phyloP scores from a whole-genome alignment of 2,888 invertebrate species.

The Liopterus haemorrhoidalis region DNA sequence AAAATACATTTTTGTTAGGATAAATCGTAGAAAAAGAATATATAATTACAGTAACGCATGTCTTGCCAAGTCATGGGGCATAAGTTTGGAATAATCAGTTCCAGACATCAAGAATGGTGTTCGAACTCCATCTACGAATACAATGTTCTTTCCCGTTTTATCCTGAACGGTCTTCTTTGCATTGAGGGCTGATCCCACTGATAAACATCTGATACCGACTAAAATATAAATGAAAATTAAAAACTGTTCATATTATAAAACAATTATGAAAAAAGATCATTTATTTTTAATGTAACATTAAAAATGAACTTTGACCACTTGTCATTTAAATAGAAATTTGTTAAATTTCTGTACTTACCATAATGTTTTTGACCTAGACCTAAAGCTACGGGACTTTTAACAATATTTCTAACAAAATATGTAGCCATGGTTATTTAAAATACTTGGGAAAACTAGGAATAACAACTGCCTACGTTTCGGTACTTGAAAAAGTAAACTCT shows the following conservation, averaged over 20 bases:
- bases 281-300: slow-evolving; percentile 10
- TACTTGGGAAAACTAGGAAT: too few relatives aligned
- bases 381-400: slow-evolving; percentile 34
- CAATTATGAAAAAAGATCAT: slow-evolving; percentile 4
- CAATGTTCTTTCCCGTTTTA: slow-evolving; percentile 75
- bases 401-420: slow-evolving; percentile 36
- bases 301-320: slow-evolving; percentile 19
- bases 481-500: too few relatives aligned
- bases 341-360: slow-evolving; percentile 31
- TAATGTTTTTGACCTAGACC: slow-evolving; percentile 35
- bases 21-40: slow-evolving; percentile 3
- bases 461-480: too few relatives aligned
- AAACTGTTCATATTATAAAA: background rate
- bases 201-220: slow-evolving; percentile 51
- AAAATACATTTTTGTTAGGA: too few relatives aligned
- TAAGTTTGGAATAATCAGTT: slow-evolving; percentile 85
- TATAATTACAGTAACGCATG: slow-evolving; percentile 73
- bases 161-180: slow-evolving; percentile 55
- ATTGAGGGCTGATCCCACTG: slow-evolving; percentile 49
- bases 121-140: slow-evolving; percentile 92
- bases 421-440: slow-evolving; percentile 36
- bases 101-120: slow-evolving; percentile 94
- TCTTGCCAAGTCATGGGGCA: slow-evolving; percentile 94
- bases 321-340: slow-evolving; percentile 5
- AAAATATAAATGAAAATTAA: slow-evolving; percentile 21